Evolutionary conservation across 2,113 vertebrate genomes (phyloP), one percentile per base, ranked within the genome.

Genomic region (Saguinus midas): DNA sequence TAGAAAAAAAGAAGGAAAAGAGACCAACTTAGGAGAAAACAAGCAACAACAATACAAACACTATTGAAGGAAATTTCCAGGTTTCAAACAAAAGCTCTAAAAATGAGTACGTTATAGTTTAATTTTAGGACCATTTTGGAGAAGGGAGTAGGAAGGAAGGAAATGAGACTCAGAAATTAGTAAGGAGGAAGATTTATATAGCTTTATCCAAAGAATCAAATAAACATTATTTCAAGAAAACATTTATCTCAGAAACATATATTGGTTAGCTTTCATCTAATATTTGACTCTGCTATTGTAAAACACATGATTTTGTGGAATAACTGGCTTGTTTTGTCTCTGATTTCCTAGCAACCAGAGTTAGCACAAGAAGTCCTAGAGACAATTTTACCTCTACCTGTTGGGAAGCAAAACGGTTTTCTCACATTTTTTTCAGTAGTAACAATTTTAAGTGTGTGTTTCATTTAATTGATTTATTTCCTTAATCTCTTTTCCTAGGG

Each of bases 401-500:
- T 61, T 83, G n/a, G 55, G 43, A 40, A 48, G 6, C 17, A 23
- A 70, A 27, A 78, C 57, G 13, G 16, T 13, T 17, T 52, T 27
- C 17, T n/a, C 37, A 5, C 18, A 0, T 58, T 76, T 83, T 55
- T 55, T 11, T 82, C 27, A 32, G 11, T 32, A 66, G 25, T 88
- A 45, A 72, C 40, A 87, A 93, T 87, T 88, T 43, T 80, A 58
- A 84, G 48, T 87, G 23, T 96, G 13, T 94, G 43, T 92, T 96
- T 95, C 55, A 72, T 86, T 91, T 96, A 87, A 95, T 90, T 70
- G 52, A 80, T 87, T 87, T 95, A 64, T 64, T 96, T 96, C 23
- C n/a, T 43, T 76, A 86, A 50, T 95, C 45, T 76, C 55, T 43
- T 40, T 91, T 91, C n/a, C 68, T n/a, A 79, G 82, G 11, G 40